Evolutionary conservation across 92 coral and sea anemone species (phyloP).

Genomic region (Siderastrea radians): DNA sequence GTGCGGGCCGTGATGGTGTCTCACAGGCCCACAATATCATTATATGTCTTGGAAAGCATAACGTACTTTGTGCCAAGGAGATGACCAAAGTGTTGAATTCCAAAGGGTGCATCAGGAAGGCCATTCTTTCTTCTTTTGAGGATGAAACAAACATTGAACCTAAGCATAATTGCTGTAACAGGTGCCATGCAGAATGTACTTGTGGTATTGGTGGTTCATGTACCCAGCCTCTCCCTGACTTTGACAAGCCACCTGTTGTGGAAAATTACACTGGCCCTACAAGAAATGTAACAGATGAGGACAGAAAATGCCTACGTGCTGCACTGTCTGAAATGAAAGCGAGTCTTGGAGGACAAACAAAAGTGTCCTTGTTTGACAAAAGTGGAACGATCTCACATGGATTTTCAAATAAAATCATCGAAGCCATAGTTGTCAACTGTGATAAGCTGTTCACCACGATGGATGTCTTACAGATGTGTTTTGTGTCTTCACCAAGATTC

Average conservation of each 20-base stretch:
- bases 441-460: neutral
- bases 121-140: conserved; percentile 6
- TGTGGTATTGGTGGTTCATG: conserved; percentile 4
- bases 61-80: neutral
- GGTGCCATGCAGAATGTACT: conserved; percentile 2
- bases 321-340: conserved; percentile 5
- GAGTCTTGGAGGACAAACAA: neutral
- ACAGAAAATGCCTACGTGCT: conserved; percentile 6
- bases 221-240: neutral
- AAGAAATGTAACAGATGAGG: neutral
- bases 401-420: neutral
- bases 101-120: conserved; percentile 20
- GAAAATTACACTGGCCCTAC: neutral
- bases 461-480: neutral
- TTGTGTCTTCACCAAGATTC: neutral
- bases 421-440: conserved; percentile 1
- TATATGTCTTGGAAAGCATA: conserved; percentile 23
- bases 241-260: conserved; percentile 7
- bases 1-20: conserved; percentile 37
- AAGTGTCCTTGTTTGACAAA: neutral
- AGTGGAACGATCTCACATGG: conserved; percentile 12
- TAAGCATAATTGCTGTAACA: conserved; percentile 26
- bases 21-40: conserved; percentile 26
- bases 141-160: conserved; percentile 11
- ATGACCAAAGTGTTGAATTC: conserved; percentile 23